Base-by-base conservation (phyloP, 2,113 vertebrate species). In the Plecturocebus donacophilus region DNA sequence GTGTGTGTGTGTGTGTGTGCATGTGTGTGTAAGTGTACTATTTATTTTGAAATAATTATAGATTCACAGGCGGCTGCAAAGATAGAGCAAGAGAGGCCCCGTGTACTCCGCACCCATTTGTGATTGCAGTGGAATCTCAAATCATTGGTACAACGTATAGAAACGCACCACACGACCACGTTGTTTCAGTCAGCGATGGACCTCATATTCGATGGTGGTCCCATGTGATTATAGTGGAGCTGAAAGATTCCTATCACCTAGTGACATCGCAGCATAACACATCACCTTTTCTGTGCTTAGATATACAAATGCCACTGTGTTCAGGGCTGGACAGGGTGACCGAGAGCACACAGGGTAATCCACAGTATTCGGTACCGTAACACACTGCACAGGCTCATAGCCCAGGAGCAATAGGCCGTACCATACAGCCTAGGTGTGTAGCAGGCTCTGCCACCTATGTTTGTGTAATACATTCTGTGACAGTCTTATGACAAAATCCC, bases 41-140 rank as follows among this genome's bases (percentile, higher is more conserved):
- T 49, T 85, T 25, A 80, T 42, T 66, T 68, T 71, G 45, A 91
- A 75, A 80, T 54, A 40, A 88, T 49, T 83, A 82, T 11, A 54
- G 81, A 95, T 70, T 80, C 21, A 56, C 66, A 92, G 73, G 25
- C 45, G 76, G 20, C 49, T 96, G 8, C 66, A 87, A 87, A 66
- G 52, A 81, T 82, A 45, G 27, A 32, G 32, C 20, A 81, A 52
- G 54, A 52, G 38, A 93, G 19, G 64, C 27, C 52, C 10, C 2
- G 1, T 54, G 73, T 40, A 27, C 13, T 10, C 45, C 56, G 52
- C 23, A 30, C 9, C 3, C 19, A 16, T 8, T 45, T 68, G 61
- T 64, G 61, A 64, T 32, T 64, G 61, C 14, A 64, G 61, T 64
- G 27, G 61, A 87, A 40, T 23, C 42, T 75, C 87, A 54, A 58